These are phyloP conservation scores for Cerastis leucographa DNA, from an alignment of 2,888 invertebrate species.

Conservation along the genomic window DNA sequence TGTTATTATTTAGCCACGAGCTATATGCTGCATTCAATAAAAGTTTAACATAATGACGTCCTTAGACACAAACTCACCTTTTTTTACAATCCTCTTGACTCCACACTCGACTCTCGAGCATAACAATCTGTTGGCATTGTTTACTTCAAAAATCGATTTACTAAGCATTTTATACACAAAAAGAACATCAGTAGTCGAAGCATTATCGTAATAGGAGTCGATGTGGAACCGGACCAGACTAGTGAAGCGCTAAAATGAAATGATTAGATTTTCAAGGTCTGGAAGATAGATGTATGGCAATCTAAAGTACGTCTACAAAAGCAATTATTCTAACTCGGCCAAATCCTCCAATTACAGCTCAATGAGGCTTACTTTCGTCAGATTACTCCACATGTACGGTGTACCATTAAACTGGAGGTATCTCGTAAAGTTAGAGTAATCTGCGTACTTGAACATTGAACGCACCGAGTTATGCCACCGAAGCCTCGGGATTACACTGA, in stretches of 20 bases:
- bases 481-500: conserved; percentile 66
- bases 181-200: conserved; percentile 10
- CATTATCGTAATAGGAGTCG: conserved; percentile 21
- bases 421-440: conserved; percentile 49
- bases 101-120: neutral
- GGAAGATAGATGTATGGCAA: neutral
- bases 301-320: conserved; percentile 15
- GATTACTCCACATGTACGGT: conserved; percentile 30
- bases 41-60: conserved; percentile 1
- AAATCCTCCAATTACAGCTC: conserved; percentile 39
- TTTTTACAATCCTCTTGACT: conserved; percentile 18
- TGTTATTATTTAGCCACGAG: too few species aligned
- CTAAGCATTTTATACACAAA: conserved; percentile 17
- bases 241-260: conserved; percentile 21
- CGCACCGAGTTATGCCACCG: conserved; percentile 47
- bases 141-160: conserved; percentile 31
- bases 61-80: neutral
- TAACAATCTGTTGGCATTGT: conserved; percentile 29
- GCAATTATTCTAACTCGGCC: conserved; percentile 39
- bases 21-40: neutral
- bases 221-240: conserved; percentile 9
- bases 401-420: conserved; percentile 34
- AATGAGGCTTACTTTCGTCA: conserved; percentile 37
- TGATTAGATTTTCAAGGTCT: neutral
- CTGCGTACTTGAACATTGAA: conserved; percentile 52